Evolutionary conservation across 1,140 invertebrate species (phyloP).

Genomic region (Doryteuthis pealeii): DNA sequence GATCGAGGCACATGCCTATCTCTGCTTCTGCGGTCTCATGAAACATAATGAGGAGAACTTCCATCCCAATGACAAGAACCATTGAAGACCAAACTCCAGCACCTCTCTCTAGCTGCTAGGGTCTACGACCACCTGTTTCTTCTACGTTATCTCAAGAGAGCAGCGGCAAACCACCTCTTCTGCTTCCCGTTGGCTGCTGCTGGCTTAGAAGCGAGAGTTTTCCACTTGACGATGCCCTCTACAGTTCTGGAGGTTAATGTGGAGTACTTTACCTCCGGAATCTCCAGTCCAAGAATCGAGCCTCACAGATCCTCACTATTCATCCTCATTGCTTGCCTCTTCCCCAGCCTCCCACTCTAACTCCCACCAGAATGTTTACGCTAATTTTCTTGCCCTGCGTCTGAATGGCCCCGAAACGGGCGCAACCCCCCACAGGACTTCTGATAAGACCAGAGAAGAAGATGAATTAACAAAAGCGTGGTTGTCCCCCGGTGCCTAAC

Average conservation of each 20-base stretch:
- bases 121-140: constrained; percentile 86
- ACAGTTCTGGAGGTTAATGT: constrained; percentile 91
- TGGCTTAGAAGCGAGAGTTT: constrained; percentile 97
- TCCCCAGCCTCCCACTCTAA: constrained; percentile 47
- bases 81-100: constrained; percentile 94
- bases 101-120: constrained; percentile 84
- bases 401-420: constrained; percentile 15
- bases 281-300: constrained; percentile 73
- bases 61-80: constrained; percentile 81
- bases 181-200: constrained; percentile 86
- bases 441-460: no score
- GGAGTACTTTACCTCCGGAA: constrained; percentile 87
- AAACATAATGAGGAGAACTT: constrained; percentile 85
- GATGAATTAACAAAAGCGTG: no score
- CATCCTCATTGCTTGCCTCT: constrained; percentile 32
- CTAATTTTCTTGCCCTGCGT: constrained; percentile 45
- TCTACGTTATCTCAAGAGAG: constrained; percentile 78
- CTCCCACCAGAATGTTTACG: constrained; percentile 49
- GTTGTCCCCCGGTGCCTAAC: not conserved
- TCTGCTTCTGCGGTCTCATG: constrained; percentile 96
- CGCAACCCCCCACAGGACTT: constrained; percentile 12
- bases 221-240: constrained; percentile 90
- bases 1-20: constrained; percentile 94
- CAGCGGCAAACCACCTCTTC: constrained; percentile 87
- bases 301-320: constrained; percentile 71